Conservation (phyloP, 2,113 vertebrate genomes). For the Tretioscincus oriximinensis region DNA sequence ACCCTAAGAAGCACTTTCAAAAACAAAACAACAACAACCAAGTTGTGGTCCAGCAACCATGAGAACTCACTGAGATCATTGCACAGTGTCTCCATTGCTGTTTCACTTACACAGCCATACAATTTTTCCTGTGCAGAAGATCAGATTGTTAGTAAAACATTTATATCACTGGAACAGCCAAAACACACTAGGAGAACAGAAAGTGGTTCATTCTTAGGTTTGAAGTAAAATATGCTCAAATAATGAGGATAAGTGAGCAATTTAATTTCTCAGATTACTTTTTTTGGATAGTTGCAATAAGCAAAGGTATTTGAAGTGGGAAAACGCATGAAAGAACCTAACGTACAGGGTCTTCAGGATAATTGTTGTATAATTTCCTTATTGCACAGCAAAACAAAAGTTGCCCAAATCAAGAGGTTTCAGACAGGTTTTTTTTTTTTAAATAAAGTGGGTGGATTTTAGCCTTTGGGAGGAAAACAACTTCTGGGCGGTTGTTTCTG, state of each 20-base stretch:
- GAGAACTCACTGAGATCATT: background rate
- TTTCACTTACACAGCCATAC: background rate
- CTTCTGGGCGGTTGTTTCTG: background rate
- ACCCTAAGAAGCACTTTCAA: no score
- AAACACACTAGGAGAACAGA: background rate
- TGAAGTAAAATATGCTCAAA: background rate
- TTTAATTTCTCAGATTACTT: constrained; percentile 2
- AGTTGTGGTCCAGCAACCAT: background rate
- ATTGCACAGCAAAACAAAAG: constrained; percentile 61
- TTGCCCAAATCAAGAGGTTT: constrained; percentile 38
- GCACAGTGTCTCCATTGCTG: background rate
- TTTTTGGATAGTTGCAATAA: constrained; percentile 25
- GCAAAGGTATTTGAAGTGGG: constrained; percentile 40
- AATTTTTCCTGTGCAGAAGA: background rate
- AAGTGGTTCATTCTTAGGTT: background rate
- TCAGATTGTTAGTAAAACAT: background rate
- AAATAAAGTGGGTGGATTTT: constrained; percentile 1
- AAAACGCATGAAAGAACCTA: constrained; percentile 41
- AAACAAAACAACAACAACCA: no score
- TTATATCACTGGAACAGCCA: background rate
- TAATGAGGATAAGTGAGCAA: background rate
- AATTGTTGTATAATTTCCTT: constrained; percentile 46
- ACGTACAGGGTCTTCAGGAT: constrained; percentile 28
- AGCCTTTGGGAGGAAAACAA: constrained; percentile 3
- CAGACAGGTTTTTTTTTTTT: constrained; percentile 33